Base-by-base conservation (phyloP, 1,140 invertebrate genomes). In the Ceratoteleas bidentatus region DNA sequence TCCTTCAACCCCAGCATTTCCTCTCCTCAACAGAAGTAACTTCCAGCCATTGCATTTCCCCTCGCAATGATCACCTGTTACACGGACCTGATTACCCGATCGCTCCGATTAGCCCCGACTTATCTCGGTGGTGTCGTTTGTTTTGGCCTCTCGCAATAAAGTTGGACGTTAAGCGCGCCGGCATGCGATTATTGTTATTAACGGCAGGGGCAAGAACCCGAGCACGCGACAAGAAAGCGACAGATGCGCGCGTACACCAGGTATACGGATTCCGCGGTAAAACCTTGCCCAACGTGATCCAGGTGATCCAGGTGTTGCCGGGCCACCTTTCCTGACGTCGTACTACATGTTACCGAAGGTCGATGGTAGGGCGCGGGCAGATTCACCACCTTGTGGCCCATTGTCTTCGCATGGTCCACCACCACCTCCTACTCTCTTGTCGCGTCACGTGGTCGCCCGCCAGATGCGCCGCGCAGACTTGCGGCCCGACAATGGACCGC, bases 151-250 rank as follows among this genome's bases (percentile, higher is more conserved):
- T 53, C 52, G 83, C 65, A 69, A 72, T 78, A 77, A 81, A 75
- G 69, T 69, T 85, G 77, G 69, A 75, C 68, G 70, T 70, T 58
- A 24, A 66, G 70, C 45, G 50, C 60, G 38, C 56, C 54, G 45
- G 34, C 81, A 74, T 60, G 68, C 78, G 75, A 85, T 85, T 83
- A 85, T 85, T 81, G 64, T 81, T 81, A 80, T 84, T 77, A 77
- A 76, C 45, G 43, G 32, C 50, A 53, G 33, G 77, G 69, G 53
- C 75, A 81, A 74, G 60, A 81, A 73, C 58, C 79, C 62, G 65
- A 79, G 84, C 84, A 85, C 84, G 82, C 82, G 82, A 81, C 82
- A 68, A 70, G 60, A 69, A 77, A 75, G 24, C 80, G 73, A 57
- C 57, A 68, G 58, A 77, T 81, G 80, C 54, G 65, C 45, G 43